phyloP scores from a whole-genome alignment of 2,113 vertebrate genomes.

The Varanus salvator region DNA sequence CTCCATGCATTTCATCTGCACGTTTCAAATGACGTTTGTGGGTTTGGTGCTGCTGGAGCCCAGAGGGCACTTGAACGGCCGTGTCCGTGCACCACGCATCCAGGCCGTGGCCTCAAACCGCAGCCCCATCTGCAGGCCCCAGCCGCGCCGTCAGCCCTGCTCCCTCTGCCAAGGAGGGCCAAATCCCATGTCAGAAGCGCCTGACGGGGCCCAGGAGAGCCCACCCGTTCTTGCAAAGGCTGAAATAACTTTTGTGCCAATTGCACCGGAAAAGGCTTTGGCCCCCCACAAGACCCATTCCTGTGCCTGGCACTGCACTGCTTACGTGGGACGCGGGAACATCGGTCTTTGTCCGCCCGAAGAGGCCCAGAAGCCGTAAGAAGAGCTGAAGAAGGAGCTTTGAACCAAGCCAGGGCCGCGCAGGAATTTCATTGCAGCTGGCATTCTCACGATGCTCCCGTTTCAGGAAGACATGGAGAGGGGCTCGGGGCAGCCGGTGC shows the following conservation, averaged over 20 bases:
- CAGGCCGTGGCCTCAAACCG: too few relatives aligned
- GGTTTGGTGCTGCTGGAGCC: not conserved
- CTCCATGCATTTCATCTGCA: not conserved
- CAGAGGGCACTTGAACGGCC: not conserved
- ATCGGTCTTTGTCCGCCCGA: not conserved
- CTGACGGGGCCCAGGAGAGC: not conserved
- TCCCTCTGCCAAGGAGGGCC: not conserved
- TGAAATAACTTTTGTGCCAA: slow-evolving; percentile 17
- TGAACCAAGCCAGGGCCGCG: not conserved
- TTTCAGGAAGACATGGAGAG: not conserved
- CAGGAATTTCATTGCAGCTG: not conserved
- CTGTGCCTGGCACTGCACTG: too few relatives aligned
- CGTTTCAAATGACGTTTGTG: not conserved
- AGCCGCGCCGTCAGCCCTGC: not conserved
- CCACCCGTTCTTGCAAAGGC: not conserved
- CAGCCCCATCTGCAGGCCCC: too few relatives aligned
- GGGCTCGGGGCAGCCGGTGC: not conserved
- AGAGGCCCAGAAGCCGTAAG: not conserved
- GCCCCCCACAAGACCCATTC: not conserved
- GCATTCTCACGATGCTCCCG: not conserved
- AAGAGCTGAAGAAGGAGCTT: not conserved
- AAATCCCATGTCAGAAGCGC: not conserved
- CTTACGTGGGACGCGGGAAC: not conserved
- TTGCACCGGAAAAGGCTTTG: not conserved
- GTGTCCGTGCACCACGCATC: not conserved